phyloP scores from a whole-genome alignment of 2,888 invertebrate genomes.

The Heliconius sara region DNA sequence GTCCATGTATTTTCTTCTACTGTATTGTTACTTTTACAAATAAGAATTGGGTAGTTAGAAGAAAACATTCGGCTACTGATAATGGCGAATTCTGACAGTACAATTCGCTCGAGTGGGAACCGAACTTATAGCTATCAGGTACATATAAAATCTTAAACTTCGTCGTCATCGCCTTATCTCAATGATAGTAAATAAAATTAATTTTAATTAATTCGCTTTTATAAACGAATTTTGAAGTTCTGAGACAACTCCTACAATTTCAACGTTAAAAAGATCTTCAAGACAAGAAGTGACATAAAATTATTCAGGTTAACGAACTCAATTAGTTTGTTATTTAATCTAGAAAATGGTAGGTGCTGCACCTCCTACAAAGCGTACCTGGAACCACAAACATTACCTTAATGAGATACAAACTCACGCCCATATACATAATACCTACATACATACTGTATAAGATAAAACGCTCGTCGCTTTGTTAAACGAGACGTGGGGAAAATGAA shows the following conservation, averaged over 20 bases:
- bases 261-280: neutral
- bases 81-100: no score
- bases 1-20: neutral
- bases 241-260: neutral
- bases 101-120: no score
- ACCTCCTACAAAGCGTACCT: neutral
- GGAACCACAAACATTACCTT: neutral
- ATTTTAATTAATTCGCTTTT: no score
- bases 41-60: no score
- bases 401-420: neutral
- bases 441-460: no score
- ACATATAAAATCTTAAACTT: no score
- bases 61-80: no score
- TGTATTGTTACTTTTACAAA: neutral
- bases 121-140: no score
- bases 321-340: constrained; percentile 1
- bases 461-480: neutral
- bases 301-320: neutral
- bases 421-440: neutral
- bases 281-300: neutral
- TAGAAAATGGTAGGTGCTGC: constrained; percentile 3
- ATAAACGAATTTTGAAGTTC: neutral
- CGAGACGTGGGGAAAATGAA: constrained; percentile 1
- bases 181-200: no score
- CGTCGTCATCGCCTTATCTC: no score